Evolutionary conservation across 2,888 invertebrate species (phyloP).

Genomic region (Poecilus cupreus): DNA sequence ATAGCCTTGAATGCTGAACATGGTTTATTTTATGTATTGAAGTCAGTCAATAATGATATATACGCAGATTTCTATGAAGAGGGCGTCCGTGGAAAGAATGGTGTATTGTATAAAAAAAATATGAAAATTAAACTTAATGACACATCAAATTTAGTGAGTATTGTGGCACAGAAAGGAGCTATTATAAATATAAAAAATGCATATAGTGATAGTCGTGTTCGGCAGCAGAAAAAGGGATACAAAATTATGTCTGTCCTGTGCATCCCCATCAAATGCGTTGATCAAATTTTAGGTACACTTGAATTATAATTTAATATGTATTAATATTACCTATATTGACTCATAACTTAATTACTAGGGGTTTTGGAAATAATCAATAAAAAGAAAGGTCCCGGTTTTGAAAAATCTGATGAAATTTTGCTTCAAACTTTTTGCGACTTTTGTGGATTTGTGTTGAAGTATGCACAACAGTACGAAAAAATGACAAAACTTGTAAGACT

Average conservation of each 20-base stretch:
- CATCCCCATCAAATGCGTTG: conserved; percentile 75
- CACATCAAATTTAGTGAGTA: conserved; percentile 75
- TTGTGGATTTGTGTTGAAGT: conserved; percentile 77
- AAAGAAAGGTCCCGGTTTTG: conserved; percentile 72
- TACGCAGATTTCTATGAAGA: conserved; percentile 78
- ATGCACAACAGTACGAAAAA: conserved; percentile 74
- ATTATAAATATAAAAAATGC: conserved; percentile 76
- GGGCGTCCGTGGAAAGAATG: conserved; percentile 70
- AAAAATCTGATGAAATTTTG: conserved; percentile 74
- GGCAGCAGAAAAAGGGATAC: conserved; percentile 73
- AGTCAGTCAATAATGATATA: conserved; percentile 72
- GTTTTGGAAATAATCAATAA: conserved; percentile 78
- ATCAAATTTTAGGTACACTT: conserved; percentile 73
- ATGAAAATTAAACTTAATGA: conserved; percentile 73
- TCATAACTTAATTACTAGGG: conserved; percentile 70
- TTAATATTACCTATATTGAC: not conserved
- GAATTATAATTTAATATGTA: conserved; percentile 71
- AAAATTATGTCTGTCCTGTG: conserved; percentile 76
- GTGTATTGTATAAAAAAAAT: conserved; percentile 74
- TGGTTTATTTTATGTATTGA: conserved; percentile 76
- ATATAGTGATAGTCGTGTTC: conserved; percentile 73
- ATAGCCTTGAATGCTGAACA: conserved; percentile 76
- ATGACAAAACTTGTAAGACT: conserved; percentile 68
- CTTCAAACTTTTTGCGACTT: conserved; percentile 77
- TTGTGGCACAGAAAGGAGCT: conserved; percentile 74